Conservation (phyloP, 1,140 invertebrate species). For the Heterodera carotae region DNA sequence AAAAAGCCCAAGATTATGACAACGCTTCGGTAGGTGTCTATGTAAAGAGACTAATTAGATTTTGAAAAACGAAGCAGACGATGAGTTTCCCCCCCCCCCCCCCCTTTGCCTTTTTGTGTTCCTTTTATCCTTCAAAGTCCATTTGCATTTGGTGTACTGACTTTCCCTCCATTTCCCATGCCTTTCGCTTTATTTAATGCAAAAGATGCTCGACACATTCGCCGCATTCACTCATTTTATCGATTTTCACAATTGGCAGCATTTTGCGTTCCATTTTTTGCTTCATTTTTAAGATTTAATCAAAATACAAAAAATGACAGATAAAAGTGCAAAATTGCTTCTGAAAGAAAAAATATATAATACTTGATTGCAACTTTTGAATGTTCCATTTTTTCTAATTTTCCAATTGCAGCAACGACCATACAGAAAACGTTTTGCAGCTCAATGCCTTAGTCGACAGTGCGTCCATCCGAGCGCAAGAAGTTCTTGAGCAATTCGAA, state of each 20-base stretch:
- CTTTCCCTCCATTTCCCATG: not conserved
- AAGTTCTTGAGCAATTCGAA: slow-evolving; percentile 52
- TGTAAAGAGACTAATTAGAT: too few species aligned
- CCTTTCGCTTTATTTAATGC: not conserved
- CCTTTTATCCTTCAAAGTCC: not conserved
- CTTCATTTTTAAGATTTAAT: too few species aligned
- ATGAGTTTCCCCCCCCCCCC: too few species aligned
- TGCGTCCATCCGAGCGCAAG: slow-evolving; percentile 36
- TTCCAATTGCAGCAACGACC: not conserved
- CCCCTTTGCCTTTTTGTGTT: not conserved
- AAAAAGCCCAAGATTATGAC: too few species aligned
- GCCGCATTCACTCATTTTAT: not conserved
- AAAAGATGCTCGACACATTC: not conserved
- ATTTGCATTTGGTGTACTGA: not conserved
- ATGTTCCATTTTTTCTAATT: not conserved
- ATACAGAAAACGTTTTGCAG: not conserved
- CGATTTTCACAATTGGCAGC: not conserved
- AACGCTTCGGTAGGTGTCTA: too few species aligned
- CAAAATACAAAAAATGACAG: too few species aligned
- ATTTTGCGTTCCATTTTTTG: too few species aligned
- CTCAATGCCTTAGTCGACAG: slow-evolving; percentile 28
- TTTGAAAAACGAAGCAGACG: too few species aligned
- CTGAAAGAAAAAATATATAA: not conserved
- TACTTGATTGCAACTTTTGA: not conserved
- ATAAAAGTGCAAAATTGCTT: too few species aligned